phyloP scores from a whole-genome alignment of 1,140 invertebrate genomes.

The Planococcus citri region DNA sequence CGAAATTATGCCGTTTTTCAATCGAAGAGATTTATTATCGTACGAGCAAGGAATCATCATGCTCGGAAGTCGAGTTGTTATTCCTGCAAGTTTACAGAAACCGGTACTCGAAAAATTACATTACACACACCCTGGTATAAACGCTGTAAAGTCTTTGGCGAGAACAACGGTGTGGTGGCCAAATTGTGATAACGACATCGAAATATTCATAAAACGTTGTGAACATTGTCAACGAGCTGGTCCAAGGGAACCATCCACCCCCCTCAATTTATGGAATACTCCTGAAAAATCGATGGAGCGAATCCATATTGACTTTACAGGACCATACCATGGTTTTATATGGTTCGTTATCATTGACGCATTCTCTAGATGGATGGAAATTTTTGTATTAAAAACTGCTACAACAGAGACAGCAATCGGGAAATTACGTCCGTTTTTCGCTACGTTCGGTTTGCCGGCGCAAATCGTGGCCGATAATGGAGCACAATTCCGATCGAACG shows the following conservation, averaged over 20 bases:
- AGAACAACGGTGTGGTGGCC: constrained; percentile 33
- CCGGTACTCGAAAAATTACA: constrained; percentile 31
- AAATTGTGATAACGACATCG: constrained; percentile 32
- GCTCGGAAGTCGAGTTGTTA: constrained; percentile 27
- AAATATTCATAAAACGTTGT: constrained; percentile 19
- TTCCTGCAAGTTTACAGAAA: constrained; percentile 29
- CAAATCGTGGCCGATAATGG: constrained; percentile 10
- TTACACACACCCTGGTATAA: constrained; percentile 31
- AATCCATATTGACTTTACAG: constrained; percentile 32
- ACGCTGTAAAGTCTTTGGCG: constrained; percentile 33
- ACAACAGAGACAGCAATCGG: not conserved
- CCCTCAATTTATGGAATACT: constrained; percentile 28
- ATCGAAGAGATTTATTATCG: not conserved
- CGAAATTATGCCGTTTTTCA: not conserved
- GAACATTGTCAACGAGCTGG: not conserved
- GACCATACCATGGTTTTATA: constrained; percentile 29
- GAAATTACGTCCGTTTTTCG: not conserved
- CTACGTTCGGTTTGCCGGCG: not conserved
- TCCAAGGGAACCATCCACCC: constrained; percentile 15
- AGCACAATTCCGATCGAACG: not conserved
- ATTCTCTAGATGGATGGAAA: not conserved
- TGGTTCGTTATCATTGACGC: constrained; percentile 37
- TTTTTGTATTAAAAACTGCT: not conserved
- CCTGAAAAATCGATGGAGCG: constrained; percentile 29
- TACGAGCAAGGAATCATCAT: constrained; percentile 4